Evolutionary conservation across 2,113 vertebrate species (phyloP), one percentile per base, ranked within the genome.

Genomic region (Thunnus thynnus): DNA sequence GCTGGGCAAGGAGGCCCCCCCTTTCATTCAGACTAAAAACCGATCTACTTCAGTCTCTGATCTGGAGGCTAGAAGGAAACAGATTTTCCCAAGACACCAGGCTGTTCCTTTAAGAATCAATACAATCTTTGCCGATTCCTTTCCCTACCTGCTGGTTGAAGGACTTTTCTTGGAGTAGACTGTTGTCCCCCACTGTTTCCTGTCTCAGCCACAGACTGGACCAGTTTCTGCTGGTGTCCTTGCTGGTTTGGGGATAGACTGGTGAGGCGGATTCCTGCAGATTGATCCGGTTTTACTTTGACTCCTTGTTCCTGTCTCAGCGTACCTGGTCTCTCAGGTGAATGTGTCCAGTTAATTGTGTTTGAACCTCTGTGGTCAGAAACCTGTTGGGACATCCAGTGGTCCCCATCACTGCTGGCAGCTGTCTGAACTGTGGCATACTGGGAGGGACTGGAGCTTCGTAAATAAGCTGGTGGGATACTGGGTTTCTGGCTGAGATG

Each of bases 91-190:
- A 5, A 4, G 7, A 41, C 36, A 1, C 36, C 36, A 41, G 27
- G 36, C 36, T 8, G 36, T 8, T 36, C 41, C 11, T 13, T 5
- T 63, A 14, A 47, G 13, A 47, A 14, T 64, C 61, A 46, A 13
- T 47, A 41, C 14, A 13, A 3, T 66, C 25, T 1, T 22, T 22
- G 22, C 22, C 1, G 3, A 8, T 11, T 78, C 44, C 32, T 6
- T 2, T n/a, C 3, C 44, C 9, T 76, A 86, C 89, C 82, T 65
- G 48, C 17, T 5, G 22, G 2, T 14, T 74, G 71, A 47, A 41
- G 11, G 12, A 10, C 10, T 0, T 63, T 46, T 64, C 27, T 44
- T 3, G 12, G n/a, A 7, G 27, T 5, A 8, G 51, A 54, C 48
- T 60, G 52, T 10, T 2, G 41, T 63, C 17, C 25, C 12, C 0